These are phyloP conservation scores for Saimiri boliviensis DNA, from an alignment of 2,113 vertebrate species.

Conservation along the genomic window DNA sequence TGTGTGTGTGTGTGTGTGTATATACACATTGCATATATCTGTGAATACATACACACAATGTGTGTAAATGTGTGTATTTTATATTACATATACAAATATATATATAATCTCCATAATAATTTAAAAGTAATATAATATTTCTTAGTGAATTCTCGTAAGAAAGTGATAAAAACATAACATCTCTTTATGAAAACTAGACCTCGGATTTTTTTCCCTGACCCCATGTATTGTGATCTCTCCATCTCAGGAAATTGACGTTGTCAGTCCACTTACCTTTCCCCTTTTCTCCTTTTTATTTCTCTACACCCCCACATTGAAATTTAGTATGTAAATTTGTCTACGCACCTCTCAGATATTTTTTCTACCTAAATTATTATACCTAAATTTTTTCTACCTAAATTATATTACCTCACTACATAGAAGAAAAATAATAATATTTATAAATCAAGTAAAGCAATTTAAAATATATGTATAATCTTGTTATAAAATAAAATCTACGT, in stretches of 20 bases:
- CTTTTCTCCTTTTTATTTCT: not conserved
- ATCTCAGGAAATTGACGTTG: not conserved
- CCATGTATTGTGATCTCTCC: too few species aligned
- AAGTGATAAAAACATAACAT: not conserved
- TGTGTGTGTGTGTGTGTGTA: too few species aligned
- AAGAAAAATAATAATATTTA: not conserved
- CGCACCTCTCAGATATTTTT: not conserved
- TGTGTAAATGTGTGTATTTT: too few species aligned
- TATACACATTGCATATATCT: too few species aligned
- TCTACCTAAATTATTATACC: not conserved
- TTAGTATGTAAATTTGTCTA: not conserved
- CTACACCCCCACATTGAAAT: too few species aligned
- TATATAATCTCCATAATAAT: too few species aligned
- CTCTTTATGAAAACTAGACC: rapidly evolving
- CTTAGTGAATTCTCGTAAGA: not conserved
- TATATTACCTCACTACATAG: not conserved
- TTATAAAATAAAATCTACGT: not conserved
- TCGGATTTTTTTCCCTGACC: not conserved
- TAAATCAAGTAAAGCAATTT: not conserved
- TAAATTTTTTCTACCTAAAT: not conserved
- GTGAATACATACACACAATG: too few species aligned
- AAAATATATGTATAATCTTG: not conserved
- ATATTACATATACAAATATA: not conserved
- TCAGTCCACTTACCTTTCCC: not conserved
- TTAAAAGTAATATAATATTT: not conserved